Base-by-base conservation (phyloP, 2,888 invertebrate species). In the Drosophila imparisetae region DNA sequence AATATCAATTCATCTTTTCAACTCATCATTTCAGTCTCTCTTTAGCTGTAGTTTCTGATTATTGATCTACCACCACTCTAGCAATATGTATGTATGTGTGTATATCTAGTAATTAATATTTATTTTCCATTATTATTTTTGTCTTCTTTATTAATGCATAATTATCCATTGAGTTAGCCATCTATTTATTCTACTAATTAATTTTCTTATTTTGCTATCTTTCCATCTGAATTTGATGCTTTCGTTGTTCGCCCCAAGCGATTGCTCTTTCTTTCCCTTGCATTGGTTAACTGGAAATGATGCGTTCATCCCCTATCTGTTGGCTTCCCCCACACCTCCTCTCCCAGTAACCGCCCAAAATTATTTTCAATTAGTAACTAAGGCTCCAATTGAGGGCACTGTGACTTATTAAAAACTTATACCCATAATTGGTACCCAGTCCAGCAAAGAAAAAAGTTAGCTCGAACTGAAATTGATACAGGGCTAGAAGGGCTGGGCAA, bases 401-500 rank as follows among this genome's bases (percentile, higher is more conserved):
- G 72, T 65, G 72, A 80, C 76, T 78, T 80, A 78, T 78, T 80
- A 72, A 78, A 80, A 80, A 67, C 78, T 76, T 80, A 78, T 72
- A 38, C 60, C 64, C 77, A 76, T 80, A 78, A 78, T 78, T 78
- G 80, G 54, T 68, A 57, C 52, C 67, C 72, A 76, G 65, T 58
- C 60, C 63, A 55, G 62, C 54, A 57, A 52, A 6, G 36, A 53
- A 64, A 48, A 67, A 73, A 72, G 45, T 59, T 11, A 38, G 27
- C 27, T 38, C 32, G 10, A 52, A 52, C 32, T 42, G 21, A 61
- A 38, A 65, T 38, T 45, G 57, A 15, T n/a, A 52, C 1, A 32
- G 27, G 29, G n/a, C 18, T 18, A 24, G n/a, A 27, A 13, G 13
- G 40, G 3, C 6, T 11, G 42, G 4, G 49, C 27, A 1, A 3